Conservation (phyloP, 2,797 vertebrate genomes). For the Setipinna tenuifilis region DNA sequence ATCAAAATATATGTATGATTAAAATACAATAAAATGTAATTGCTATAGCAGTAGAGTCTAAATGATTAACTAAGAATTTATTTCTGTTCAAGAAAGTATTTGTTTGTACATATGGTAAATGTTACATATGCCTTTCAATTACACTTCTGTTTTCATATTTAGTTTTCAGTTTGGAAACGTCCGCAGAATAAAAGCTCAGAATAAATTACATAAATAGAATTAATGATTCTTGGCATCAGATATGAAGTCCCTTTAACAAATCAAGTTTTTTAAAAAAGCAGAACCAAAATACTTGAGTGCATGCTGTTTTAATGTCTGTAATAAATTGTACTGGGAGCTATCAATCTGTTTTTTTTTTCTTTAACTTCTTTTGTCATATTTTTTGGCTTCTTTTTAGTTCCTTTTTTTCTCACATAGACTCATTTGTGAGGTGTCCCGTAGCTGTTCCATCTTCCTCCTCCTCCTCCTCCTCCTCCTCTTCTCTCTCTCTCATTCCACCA, state of each 20-base stretch:
- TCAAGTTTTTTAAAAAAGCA: constrained; percentile 81
- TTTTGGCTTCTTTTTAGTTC: constrained; percentile 50
- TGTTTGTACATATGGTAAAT: constrained; percentile 70
- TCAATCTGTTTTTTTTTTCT: constrained; percentile 54
- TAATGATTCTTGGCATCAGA: constrained; percentile 87
- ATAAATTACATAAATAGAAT: constrained; percentile 85
- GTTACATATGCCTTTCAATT: constrained; percentile 57
- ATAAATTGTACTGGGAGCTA: constrained; percentile 65
- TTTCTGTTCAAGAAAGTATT: constrained; percentile 68
- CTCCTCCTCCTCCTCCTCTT: no score
- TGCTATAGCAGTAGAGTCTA: constrained; percentile 81
- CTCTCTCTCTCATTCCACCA: constrained; percentile 57
- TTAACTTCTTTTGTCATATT: constrained; percentile 73
- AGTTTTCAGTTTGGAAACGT: constrained; percentile 71
- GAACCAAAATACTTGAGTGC: constrained; percentile 79
- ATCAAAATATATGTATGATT: constrained; percentile 88
- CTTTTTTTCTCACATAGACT: constrained; percentile 77
- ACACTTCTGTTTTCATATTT: constrained; percentile 46
- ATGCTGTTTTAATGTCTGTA: constrained; percentile 81
- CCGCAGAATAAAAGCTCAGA: constrained; percentile 82
- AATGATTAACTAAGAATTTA: constrained; percentile 87
- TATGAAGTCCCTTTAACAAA: constrained; percentile 94
- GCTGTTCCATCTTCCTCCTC: constrained; percentile 74
- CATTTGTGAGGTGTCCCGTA: constrained; percentile 82
- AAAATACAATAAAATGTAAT: constrained; percentile 89